Evolutionary conservation across 1,140 invertebrate species (phyloP).

Genomic region (Babylonia areolata): DNA sequence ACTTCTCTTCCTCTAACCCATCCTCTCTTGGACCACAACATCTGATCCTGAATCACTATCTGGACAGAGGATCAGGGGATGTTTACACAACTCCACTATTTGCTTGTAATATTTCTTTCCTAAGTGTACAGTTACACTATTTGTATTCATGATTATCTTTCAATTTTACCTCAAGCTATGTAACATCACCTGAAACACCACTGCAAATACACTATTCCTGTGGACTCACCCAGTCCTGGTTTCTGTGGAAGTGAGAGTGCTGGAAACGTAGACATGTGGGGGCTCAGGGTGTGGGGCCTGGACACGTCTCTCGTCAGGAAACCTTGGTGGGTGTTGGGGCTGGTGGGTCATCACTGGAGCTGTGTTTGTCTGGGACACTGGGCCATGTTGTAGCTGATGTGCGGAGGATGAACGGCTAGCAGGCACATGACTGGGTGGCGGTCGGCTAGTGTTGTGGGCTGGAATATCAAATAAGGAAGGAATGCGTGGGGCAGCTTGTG

Average conservation of each 20-base stretch:
- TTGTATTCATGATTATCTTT: no score
- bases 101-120: no score
- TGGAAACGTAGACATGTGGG: conserved; percentile 32
- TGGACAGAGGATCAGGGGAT: no score
- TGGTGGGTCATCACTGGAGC: not conserved
- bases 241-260: conserved; percentile 23
- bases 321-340: not conserved
- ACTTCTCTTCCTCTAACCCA: no score
- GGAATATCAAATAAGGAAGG: not conserved
- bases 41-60: no score
- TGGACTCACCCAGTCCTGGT: conserved; percentile 20
- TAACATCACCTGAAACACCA: not conserved
- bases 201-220: no score
- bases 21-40: no score
- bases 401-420: not conserved
- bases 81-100: no score
- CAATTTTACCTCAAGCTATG: no score
- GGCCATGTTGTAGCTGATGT: not conserved
- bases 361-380: not conserved
- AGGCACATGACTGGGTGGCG: not conserved
- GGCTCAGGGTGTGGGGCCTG: conserved; percentile 11
- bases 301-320: not conserved
- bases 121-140: no score
- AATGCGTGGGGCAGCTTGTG: not conserved
- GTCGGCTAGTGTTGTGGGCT: not conserved